Base-by-base conservation (phyloP, 2,113 vertebrate genomes). In the Theristicus caerulescens region DNA sequence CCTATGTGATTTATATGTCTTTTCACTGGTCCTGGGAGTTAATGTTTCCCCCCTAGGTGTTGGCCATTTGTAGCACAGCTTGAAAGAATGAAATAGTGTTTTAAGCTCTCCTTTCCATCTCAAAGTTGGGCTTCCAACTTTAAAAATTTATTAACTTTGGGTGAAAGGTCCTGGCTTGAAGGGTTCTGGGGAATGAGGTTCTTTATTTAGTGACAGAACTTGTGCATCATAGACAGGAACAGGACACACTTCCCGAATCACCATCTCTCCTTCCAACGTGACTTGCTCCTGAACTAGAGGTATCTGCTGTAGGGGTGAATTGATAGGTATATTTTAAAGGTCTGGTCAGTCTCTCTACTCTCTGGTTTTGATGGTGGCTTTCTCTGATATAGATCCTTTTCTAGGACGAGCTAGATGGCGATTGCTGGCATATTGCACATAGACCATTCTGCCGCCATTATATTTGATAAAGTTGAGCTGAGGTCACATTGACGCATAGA, bases 1-100 rank as follows among this genome's bases (percentile, higher is more conserved):
- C 93, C 87, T 76, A 72, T 49, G 84, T 97, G 96, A 97, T 97
- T 97, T 97, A 97, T 97, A 86, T 79, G 32, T 90, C 90, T 97
- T 95, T 97, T 96, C 78, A 88, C 77, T 90, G 82, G 91, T 92
- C 88, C 82, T 86, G 86, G 90, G 93, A 97, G 91, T 96, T 97
- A 97, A 97, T 97, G 94, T 54, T 86, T 87, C 77, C 93, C 92
- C 96, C 78, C 72, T 82, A 78, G 97, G 94, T 97, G 86, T 6
- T 92, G 82, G 88, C 95, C 88, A 93, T 94, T 96, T 97, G 93
- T 93, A 93, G 94, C 66, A 89, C 84, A 93, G 84, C 76, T 79
- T 96, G 90, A 94, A 93, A 96, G 91, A 93, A 94, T 94, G 88
- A 97, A 96, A 93, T 94, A 97, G 52, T 65, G 67, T 64, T 96